phyloP scores from a whole-genome alignment of 1,140 invertebrate genomes.

The Pogonomyrmex barbatus region DNA sequence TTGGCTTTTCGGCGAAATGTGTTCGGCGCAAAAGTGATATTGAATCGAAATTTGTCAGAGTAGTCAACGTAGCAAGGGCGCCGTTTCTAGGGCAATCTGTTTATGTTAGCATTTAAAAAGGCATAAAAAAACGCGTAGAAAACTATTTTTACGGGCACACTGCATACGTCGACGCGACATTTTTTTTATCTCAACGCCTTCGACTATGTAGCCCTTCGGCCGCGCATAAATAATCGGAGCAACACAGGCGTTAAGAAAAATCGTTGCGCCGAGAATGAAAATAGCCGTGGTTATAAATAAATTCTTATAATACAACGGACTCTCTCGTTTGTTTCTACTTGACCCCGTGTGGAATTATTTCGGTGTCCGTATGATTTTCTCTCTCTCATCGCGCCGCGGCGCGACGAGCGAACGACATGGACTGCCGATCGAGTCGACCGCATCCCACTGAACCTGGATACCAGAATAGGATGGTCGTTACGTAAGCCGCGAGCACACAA shows the following conservation, averaged over 20 bases:
- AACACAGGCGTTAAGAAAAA: slow-evolving; percentile 59
- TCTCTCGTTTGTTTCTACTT: slow-evolving; percentile 32
- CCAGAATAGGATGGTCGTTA: slow-evolving; percentile 51
- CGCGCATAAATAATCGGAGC: slow-evolving; percentile 59
- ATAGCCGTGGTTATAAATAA: slow-evolving; percentile 54
- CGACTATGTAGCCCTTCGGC: slow-evolving; percentile 57
- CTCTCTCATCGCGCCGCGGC: neutral
- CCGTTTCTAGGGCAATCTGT: slow-evolving; percentile 15
- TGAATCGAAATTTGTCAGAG: slow-evolving; percentile 22
- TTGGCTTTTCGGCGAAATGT: neutral
- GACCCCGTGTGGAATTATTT: slow-evolving; percentile 36
- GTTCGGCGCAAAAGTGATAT: neutral
- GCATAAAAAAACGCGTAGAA: slow-evolving; percentile 52
- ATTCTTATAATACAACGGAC: slow-evolving; percentile 61
- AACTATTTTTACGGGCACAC: slow-evolving; percentile 49
- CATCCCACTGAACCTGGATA: neutral
- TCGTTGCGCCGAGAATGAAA: slow-evolving; percentile 55
- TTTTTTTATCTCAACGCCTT: slow-evolving; percentile 56
- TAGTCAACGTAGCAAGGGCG: neutral
- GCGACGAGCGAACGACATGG: slow-evolving; percentile 25
- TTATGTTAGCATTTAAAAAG: slow-evolving; percentile 42
- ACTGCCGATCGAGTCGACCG: slow-evolving; percentile 12
- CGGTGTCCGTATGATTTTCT: slow-evolving; percentile 22
- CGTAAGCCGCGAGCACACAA: slow-evolving; percentile 46
- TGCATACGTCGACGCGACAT: slow-evolving; percentile 47